Evolutionary conservation across 2,113 vertebrate genomes (phyloP), one percentile per base, ranked within the genome.

Genomic region (Aramus guarauna): DNA sequence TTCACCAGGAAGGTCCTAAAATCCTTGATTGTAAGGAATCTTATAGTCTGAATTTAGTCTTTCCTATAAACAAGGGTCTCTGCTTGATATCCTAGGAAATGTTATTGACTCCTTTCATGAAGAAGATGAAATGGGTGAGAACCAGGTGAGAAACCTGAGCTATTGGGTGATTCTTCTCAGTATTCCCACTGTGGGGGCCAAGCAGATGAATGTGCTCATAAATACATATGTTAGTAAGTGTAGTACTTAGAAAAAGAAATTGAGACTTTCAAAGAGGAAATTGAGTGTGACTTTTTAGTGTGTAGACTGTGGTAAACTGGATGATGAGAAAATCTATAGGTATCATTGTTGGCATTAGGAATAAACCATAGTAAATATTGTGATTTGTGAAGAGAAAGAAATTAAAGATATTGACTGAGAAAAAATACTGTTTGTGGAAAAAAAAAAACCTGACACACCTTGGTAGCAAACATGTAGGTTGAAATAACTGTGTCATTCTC

Each of bases 381-480:
- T 45, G 24, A 36, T 80, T 53, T 71, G 8, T 64, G 32, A 84
- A 90, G 11, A 84, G n/a, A 89, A 80, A 80, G 14, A 71, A 5
- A 29, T 62, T 64, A 48, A 85, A 78, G 14, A 43, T 15, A 50
- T 2, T 4, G 18, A 55, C 6, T 14, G 4, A 59, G 68, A 69
- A 32, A 69, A 83, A 60, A 50, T 26, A 52, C 24, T 50, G 24
- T 52, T 26, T 50, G 24, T 50, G 21, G 12, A 27, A 52, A 52
- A 19, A 52, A 52, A 19, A 64, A 60, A 56, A 47, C n/a, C 43
- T 43, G 34, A 5, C 14, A 60, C 24, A 55, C 9, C 11, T 30
- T 68, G 5, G 27, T 39, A 39, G 5, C 4, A 79, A 75, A 83
- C 0, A 1, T 27, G 3, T 30, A 39, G 7, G 1, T 43, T 69